Evolutionary conservation across 53 echinoderm and acorn worm genomes (phyloP).

Genomic region (Arbacia lixula): DNA sequence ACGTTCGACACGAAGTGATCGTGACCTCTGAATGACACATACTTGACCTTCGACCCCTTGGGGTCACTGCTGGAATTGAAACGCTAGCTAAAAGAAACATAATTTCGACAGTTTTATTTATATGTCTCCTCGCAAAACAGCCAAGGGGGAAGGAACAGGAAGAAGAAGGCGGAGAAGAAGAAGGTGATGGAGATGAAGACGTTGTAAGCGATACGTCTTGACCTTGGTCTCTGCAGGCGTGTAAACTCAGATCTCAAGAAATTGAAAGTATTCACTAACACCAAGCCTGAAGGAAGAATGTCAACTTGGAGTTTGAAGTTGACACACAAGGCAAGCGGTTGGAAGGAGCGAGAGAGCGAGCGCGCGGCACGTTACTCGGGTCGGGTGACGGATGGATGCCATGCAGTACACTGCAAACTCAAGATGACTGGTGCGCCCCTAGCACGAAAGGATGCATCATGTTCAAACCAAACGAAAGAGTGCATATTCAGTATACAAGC

Average conservation of each 20-base stretch:
- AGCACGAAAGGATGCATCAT: too few species aligned
- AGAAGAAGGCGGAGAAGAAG: too few species aligned
- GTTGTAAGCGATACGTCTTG: background rate
- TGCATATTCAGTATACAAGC: too few species aligned
- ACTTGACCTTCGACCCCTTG: conserved; percentile 46
- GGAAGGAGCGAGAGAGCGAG: too few species aligned
- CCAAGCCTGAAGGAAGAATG: conserved; percentile 14
- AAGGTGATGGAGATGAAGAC: too few species aligned
- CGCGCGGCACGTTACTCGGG: too few species aligned
- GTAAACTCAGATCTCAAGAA: conserved; percentile 45
- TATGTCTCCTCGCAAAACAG: conserved; percentile 13
- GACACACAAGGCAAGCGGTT: conserved; percentile 23
- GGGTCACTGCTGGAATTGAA: conserved; percentile 14
- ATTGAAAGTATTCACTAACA: conserved; percentile 15
- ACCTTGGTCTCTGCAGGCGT: conserved; percentile 9
- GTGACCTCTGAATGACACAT: conserved; percentile 43
- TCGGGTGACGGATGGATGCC: too few species aligned
- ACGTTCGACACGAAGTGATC: conserved; percentile 8
- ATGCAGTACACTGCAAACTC: too few species aligned
- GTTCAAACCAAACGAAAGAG: too few species aligned
- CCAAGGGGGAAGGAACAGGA: too few species aligned
- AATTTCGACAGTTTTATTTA: conserved; percentile 48
- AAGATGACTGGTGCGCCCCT: too few species aligned
- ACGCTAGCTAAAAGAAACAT: conserved; percentile 43
- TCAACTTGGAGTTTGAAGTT: background rate